Base-by-base conservation (phyloP, 1,140 invertebrate genomes). In the Eurytemora carolleeae region DNA sequence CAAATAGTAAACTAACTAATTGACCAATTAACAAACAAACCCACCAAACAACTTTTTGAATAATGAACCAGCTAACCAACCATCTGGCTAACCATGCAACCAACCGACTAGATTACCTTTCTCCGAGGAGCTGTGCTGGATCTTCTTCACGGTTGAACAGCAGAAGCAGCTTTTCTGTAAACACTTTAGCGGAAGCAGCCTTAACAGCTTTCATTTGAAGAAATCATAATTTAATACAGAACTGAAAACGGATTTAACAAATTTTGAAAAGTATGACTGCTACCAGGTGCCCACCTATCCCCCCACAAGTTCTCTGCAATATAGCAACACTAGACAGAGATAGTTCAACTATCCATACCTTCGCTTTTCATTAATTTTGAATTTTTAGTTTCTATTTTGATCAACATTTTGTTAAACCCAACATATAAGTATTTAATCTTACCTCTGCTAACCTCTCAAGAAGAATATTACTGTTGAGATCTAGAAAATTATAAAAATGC, bases 61-160 rank as follows among this genome's bases (percentile, higher is more conserved):
- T 44, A 12, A 44, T n/a, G n/a, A n/a, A n/a, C n/a, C n/a, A n/a
- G n/a, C n/a, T n/a, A 44, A 12, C n/a, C 31, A 44, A 12, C n/a
- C n/a, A n/a, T 44, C n/a, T 12, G 31, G 31, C n/a, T 44, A 44
- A 44, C 7, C 31, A 12, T 7, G 31, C n/a, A 12, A 44, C 7
- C 7, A 44, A 44, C 7, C 7, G n/a, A 44, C 31, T 12, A 12
- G n/a, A 24, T 17, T 3, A 19, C 21, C 23, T 57, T 23, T 31
- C 12, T n/a, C 3, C 23, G n/a, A 16, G 55, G 15, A 21, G 18
- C 55, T n/a, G 44, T 61, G 54, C 54, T 24, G 60, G 60, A 31
- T 62, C 60, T 16, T 62, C 60, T 31, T 62, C 60, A 3, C 60
- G 53, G 22, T 62, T 62, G 2, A 62, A 20, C 1, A 62, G 53